phyloP scores from a whole-genome alignment of 1,140 invertebrate genomes.

The Scaptomyza hsui region DNA sequence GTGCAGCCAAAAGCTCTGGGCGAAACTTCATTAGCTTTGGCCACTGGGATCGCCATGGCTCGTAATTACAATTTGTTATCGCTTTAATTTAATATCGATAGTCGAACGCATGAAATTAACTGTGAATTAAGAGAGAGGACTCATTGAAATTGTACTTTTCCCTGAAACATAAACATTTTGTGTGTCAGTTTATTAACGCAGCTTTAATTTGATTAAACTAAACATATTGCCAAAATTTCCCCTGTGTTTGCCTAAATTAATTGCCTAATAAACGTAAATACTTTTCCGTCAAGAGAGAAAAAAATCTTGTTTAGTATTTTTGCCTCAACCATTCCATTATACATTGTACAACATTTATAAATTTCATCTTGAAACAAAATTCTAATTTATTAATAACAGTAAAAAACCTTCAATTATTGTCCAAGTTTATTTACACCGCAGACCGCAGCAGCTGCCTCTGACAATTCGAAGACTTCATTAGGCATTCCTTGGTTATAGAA shows the following conservation, averaged over 20 bases:
- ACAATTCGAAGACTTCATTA: conserved; percentile 51
- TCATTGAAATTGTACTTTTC: conserved; percentile 24
- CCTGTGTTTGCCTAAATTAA: no score
- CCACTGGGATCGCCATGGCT: conserved; percentile 12
- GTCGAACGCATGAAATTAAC: conserved; percentile 9
- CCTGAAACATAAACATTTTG: not conserved
- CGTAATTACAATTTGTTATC: conserved; percentile 61
- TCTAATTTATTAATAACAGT: not conserved
- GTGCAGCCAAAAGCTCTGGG: not conserved
- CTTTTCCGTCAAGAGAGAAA: no score
- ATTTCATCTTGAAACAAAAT: not conserved
- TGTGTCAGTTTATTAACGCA: not conserved
- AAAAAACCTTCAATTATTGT: not conserved
- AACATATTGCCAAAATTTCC: not conserved
- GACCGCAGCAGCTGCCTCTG: conserved; percentile 19
- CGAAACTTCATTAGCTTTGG: conserved; percentile 42
- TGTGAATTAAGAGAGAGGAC: not conserved
- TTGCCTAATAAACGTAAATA: no score
- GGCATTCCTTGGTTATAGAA: conserved; percentile 46
- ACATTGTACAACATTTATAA: no score
- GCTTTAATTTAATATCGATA: conserved; percentile 53
- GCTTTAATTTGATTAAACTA: conserved; percentile 10
- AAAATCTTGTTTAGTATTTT: no score
- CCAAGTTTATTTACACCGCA: conserved; percentile 2
- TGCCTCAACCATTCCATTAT: no score